Percentiles rank a stretch among this genome's conserved stretches.
phyloP scores from a whole-genome alignment of 2,113 vertebrate genomes.

The western clawed frog (Xenopus tropicalis) region UCB_Xtro_10.0 CM004446.2:127314501-127315000 shows the following conservation, averaged over 20 bases:
- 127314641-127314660: slow-evolving; percentile 93
- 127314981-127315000: slow-evolving; percentile 95
- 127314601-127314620: too few relatives aligned
- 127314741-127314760: slow-evolving; percentile 91
- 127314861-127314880: too few relatives aligned
- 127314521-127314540: too few relatives aligned
- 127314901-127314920: neutral
- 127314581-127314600: too few relatives aligned
- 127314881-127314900: neutral
- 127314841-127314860: neutral
- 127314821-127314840: neutral
- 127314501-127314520: too few relatives aligned
- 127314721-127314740: slow-evolving; percentile 88
- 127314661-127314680: slow-evolving; percentile 92
- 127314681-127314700: slow-evolving; percentile 95
- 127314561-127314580: too few relatives aligned
- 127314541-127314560: too few relatives aligned
- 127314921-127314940: neutral
- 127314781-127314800: neutral
- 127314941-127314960: slow-evolving; percentile 86
- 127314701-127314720: slow-evolving; percentile 88
- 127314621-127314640: slow-evolving; percentile 82
- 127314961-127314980: slow-evolving; percentile 95
- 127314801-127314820: neutral
- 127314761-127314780: slow-evolving; percentile 46